Base-by-base conservation (phyloP, 2,797 vertebrate genomes). In the Tragelaphus eurycerus region DNA sequence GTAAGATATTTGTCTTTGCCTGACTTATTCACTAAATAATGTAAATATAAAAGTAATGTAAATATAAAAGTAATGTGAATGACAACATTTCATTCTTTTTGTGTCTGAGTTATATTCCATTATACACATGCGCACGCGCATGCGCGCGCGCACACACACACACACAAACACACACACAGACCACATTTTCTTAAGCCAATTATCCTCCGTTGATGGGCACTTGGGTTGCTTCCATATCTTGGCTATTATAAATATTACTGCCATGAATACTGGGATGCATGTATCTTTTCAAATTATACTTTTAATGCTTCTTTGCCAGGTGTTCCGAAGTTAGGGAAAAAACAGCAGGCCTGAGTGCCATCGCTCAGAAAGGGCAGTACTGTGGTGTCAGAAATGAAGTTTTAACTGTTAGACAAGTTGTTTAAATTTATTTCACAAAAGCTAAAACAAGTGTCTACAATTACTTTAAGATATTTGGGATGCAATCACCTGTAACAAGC, bases 361-460 rank as follows among this genome's bases (percentile, higher is more conserved):
- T 21, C 54, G 31, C 57, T 89, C 27, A 48, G 13, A n/a, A 92
- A 79, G 48, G 19, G 6, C 3, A 43, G 4, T 17, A 25, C 17
- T 38, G 2, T n/a, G 15, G 5, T 9, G 12, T 3, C 15, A 85
- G 38, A 1, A 59, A 57, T 14, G 59, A 88, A 25, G 57, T 55
- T 29, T 92, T 95, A 96, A 89, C 11, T 19, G 2, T 76, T 74
- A 97, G 83, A 9, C 0, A 3, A 86, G 21, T 4, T 48, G 46
- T 83, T 90, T 74, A 93, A 79, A 93, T 62, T 71, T 57, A 93
- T 50, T 87, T 89, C 21, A 83, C 85, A 96, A 95, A 48, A 48
- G 38, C 57, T 43, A 85, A 52, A 81, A 86, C 48, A 92, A 54
- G 27, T 12, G 15, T 38, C 59, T 88, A 50, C 7, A 64, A 85